Percentiles rank a stretch among this genome's conserved stretches.
phyloP scores from a whole-genome alignment of 2,888 invertebrate genomes.

The Andrena bicolor region DNA sequence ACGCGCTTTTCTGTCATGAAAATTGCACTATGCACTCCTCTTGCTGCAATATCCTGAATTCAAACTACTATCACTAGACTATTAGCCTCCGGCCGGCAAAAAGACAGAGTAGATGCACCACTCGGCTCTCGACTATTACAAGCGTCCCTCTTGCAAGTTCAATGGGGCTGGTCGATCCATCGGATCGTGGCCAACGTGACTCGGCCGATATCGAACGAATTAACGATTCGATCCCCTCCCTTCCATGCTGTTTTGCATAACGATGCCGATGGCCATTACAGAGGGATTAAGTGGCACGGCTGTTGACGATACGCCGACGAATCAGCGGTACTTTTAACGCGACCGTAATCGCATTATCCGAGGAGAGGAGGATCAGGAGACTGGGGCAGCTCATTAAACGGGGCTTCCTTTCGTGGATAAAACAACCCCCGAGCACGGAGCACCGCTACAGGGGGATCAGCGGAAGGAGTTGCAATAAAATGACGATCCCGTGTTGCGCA shows the following conservation, averaged over 20 bases:
- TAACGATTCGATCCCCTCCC: constrained; percentile 1
- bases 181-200: background rate
- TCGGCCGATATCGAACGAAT: background rate
- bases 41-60: too few species aligned
- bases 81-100: too few species aligned
- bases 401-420: constrained; percentile 10
- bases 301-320: constrained; percentile 32
- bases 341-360: constrained; percentile 33
- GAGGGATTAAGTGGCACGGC: constrained; percentile 45
- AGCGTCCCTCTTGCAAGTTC: too few species aligned
- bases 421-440: background rate
- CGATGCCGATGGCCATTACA: constrained; percentile 15
- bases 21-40: too few species aligned
- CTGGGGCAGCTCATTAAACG: constrained; percentile 13
- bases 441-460: background rate
- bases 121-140: too few species aligned
- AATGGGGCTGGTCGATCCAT: too few species aligned
- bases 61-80: too few species aligned
- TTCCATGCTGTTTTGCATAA: constrained; percentile 31
- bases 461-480: constrained; percentile 19
- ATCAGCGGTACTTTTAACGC: constrained; percentile 16
- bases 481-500: constrained; percentile 13
- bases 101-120: too few species aligned
- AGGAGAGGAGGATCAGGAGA: background rate
- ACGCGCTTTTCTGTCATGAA: too few species aligned